Evolutionary conservation across 1,140 invertebrate genomes (phyloP).

Genomic region (Drosophila ficusphila): DNA sequence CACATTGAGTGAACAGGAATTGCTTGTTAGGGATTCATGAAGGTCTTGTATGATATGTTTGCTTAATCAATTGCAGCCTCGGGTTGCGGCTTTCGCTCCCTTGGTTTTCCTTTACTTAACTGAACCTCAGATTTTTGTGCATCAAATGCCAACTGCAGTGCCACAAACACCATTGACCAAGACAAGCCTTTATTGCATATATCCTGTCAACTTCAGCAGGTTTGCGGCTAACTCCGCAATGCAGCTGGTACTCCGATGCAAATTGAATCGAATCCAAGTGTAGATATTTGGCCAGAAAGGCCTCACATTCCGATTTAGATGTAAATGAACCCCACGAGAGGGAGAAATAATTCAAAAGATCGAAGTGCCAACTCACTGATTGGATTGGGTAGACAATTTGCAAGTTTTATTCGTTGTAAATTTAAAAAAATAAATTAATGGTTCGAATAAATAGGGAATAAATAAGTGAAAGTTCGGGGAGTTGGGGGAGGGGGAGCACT

Average conservation of each 20-base stretch:
- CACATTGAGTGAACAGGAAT: no score
- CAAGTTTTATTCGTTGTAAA: slow-evolving; percentile 36
- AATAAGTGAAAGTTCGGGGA: slow-evolving; percentile 44
- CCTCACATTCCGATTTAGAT: not conserved
- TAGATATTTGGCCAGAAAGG: not conserved
- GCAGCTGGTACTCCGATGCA: not conserved
- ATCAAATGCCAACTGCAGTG: not conserved
- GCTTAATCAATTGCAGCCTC: no score
- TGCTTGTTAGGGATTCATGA: no score
- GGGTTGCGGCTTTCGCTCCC: no score
- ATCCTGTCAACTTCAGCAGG: not conserved
- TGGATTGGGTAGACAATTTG: slow-evolving; percentile 12
- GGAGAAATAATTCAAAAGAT: no score
- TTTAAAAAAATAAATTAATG: slow-evolving; percentile 54
- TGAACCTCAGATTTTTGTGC: no score
- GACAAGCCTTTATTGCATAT: not conserved
- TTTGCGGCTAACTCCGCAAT: not conserved
- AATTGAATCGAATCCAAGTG: not conserved
- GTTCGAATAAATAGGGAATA: slow-evolving; percentile 60
- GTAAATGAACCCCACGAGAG: not conserved
- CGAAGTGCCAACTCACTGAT: not conserved
- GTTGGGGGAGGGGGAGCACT: no score
- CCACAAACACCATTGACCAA: not conserved
- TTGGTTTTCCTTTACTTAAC: no score
- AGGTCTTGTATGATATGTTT: no score